Conservation (phyloP, 1,140 invertebrate species). For the Metaphire vulgaris region DNA sequence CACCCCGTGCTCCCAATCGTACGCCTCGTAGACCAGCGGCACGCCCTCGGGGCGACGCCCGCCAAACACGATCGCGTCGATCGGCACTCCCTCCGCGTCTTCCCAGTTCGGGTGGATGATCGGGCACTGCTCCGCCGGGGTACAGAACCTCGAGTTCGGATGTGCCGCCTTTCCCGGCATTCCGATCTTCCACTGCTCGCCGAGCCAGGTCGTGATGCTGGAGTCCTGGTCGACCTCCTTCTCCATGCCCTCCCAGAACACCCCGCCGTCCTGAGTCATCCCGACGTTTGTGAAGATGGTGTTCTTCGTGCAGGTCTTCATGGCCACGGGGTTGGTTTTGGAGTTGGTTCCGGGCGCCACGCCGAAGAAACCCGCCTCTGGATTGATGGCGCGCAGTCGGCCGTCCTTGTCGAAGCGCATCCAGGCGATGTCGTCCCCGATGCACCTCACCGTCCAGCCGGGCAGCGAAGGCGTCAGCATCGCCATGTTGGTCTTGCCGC, state of each 20-base stretch:
- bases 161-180: slow-evolving; percentile 48
- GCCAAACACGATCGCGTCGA: slow-evolving; percentile 92
- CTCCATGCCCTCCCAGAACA: slow-evolving; percentile 84
- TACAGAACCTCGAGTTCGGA: slow-evolving; percentile 70
- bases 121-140: slow-evolving; percentile 86
- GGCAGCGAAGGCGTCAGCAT: slow-evolving; percentile 91
- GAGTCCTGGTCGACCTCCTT: slow-evolving; percentile 71
- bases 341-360: slow-evolving; percentile 92
- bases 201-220: slow-evolving; percentile 46
- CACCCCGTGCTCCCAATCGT: slow-evolving; percentile 92
- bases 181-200: slow-evolving; percentile 54
- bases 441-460: slow-evolving; percentile 71
- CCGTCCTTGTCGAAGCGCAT: slow-evolving; percentile 93
- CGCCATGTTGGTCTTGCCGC: slow-evolving; percentile 97
- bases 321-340: slow-evolving; percentile 92
- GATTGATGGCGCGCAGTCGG: slow-evolving; percentile 89
- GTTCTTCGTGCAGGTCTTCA: slow-evolving; percentile 85
- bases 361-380: slow-evolving; percentile 98
- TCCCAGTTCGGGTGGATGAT: slow-evolving; percentile 81
- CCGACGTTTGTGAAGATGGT: slow-evolving; percentile 99
- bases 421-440: slow-evolving; percentile 58
- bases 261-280: slow-evolving; percentile 75
- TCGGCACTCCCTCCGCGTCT: slow-evolving; percentile 68
- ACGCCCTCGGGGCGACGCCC: slow-evolving; percentile 86
- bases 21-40: slow-evolving; percentile 85